Evolutionary conservation across 2,888 invertebrate genomes (phyloP).

Genomic region (Agapetus fuscipes): DNA sequence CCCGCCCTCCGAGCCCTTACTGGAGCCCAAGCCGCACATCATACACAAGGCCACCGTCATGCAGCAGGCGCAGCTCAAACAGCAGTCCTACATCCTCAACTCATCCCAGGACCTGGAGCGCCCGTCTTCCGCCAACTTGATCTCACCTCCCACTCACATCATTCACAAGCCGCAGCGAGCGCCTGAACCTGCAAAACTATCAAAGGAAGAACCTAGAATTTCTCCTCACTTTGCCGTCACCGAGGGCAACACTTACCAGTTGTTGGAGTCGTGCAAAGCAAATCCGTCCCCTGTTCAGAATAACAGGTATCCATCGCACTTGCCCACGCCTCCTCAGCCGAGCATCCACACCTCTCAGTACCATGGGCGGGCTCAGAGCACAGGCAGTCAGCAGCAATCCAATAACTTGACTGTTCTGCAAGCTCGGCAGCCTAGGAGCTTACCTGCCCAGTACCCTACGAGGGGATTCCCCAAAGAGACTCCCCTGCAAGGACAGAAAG

Average conservation of each 20-base stretch:
- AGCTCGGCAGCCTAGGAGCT: slow-evolving; percentile 10
- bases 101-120: slow-evolving; percentile 38
- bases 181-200: slow-evolving; percentile 25
- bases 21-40: slow-evolving; percentile 46
- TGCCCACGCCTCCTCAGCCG: slow-evolving; percentile 30
- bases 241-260: slow-evolving; percentile 27
- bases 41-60: slow-evolving; percentile 46
- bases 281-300: slow-evolving; percentile 30
- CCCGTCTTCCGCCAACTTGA: slow-evolving; percentile 31
- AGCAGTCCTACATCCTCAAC: slow-evolving; percentile 37
- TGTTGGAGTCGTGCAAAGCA: slow-evolving; percentile 40
- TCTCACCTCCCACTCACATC: slow-evolving; percentile 34
- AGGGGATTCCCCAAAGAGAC: slow-evolving; percentile 5
- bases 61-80: slow-evolving; percentile 43
- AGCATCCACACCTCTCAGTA: slow-evolving; percentile 34
- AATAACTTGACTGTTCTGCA: slow-evolving; percentile 13
- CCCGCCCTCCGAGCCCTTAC: slow-evolving; percentile 39
- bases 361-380: slow-evolving; percentile 29
- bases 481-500: not conserved
- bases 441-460: slow-evolving; percentile 1
- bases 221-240: slow-evolving; percentile 22
- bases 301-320: slow-evolving; percentile 30
- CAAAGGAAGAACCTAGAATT: slow-evolving; percentile 25
- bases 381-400: slow-evolving; percentile 25
- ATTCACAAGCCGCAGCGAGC: slow-evolving; percentile 37